Evolutionary conservation across 2,113 vertebrate species (phyloP), one percentile per base, ranked within the genome.

Genomic region (Aix galericulata): DNA sequence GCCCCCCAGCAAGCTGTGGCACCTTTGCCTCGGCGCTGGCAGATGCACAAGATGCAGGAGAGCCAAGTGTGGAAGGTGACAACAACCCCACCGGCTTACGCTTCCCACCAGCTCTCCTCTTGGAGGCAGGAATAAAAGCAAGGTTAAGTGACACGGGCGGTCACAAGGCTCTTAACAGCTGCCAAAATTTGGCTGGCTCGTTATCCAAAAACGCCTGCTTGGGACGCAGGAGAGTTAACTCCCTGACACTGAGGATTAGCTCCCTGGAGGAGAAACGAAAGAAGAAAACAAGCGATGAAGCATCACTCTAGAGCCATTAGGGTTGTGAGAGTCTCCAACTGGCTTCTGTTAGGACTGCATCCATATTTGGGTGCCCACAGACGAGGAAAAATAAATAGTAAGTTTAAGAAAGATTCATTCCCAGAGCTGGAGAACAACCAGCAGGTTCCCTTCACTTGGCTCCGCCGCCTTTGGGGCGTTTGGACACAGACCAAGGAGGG

Each of bases 1-100:
- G 36, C 17, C 26, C 18, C 40, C 58, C 42, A 16, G 46, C 0
- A 0, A 72, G 66, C 89, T 59, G 7, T 2, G 8, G 36, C 13
- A 26, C 1, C 3, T 17, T 46, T 17, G 21, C 14, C 34, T n/a
- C 10, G 67, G 72, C 0, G 0, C 8, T 1, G 2, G 52, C n/a
- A 73, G 36, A 46, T 17, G 50, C 40, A 25, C 1, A 5, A 50
- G 60, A 23, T 2, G 3, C 34, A 38, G 53, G 21, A 48, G 46
- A 48, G 46, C 46, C 9, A 17, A 36, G 40, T 2, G 2, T 6
- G 14, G n/a, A 71, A 40, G 3, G 38, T 32, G 34, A 67, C 81
- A 85, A 31, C 81, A 85, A 31, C 42, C 11, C 15, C 3, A 0
- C 6, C 29, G 64, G 21, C 55, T 36, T 62, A 7, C 1, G 26